Evolutionary conservation across 2,888 invertebrate genomes (phyloP).

Genomic region (Latrodectus hesperus): DNA sequence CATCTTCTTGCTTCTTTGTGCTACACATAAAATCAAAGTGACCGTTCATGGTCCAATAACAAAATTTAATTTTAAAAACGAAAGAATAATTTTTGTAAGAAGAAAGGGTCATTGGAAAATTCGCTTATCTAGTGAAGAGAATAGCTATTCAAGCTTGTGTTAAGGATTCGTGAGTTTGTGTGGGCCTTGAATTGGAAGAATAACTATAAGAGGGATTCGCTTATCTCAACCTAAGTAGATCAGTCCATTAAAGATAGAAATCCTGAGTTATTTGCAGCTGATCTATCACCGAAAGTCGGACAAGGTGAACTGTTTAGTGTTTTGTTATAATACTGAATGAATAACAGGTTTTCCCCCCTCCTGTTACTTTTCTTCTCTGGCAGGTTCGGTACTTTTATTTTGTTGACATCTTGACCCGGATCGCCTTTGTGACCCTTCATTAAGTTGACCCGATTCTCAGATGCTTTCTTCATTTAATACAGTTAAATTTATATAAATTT

Average conservation of each 20-base stretch:
- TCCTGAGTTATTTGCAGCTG: not conserved
- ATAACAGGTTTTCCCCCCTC: conserved; percentile 43
- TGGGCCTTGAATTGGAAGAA: no score
- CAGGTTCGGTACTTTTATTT: conserved; percentile 39
- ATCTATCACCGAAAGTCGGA: conserved; percentile 44
- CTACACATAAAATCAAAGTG: no score
- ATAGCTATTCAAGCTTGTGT: no score
- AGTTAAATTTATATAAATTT: not conserved
- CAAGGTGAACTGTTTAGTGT: conserved; percentile 47
- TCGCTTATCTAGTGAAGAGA: no score
- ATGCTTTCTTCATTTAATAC: conserved; percentile 3
- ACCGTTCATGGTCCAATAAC: no score
- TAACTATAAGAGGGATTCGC: no score
- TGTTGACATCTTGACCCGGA: conserved; percentile 51
- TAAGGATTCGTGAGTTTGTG: no score
- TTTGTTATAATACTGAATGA: conserved; percentile 36
- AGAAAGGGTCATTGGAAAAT: no score
- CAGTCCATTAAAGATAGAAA: not conserved
- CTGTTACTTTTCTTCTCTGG: conserved; percentile 25
- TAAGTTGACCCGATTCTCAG: conserved; percentile 37
- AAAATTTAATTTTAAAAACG: no score
- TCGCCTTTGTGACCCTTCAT: conserved; percentile 42
- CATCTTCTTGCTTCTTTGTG: no score
- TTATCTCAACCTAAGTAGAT: no score
- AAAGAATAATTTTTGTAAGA: no score